Conservation (phyloP, 2,113 vertebrate species). For the Aptenodytes patagonicus region DNA sequence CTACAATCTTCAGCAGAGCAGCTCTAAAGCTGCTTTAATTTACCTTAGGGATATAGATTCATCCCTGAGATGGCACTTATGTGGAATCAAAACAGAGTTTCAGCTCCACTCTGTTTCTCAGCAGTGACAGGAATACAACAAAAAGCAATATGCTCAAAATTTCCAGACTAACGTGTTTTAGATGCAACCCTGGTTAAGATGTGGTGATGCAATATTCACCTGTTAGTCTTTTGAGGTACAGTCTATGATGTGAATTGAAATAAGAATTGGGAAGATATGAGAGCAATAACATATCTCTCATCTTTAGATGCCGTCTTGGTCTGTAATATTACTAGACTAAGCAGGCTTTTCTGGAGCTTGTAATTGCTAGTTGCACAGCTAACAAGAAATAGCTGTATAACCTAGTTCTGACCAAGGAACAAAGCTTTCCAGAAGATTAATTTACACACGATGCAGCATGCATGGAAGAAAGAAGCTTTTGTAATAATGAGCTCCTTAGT, state of each 20-base stretch:
- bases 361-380: neutral
- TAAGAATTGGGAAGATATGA: neutral
- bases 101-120: neutral
- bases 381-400: neutral
- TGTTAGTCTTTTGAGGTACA: neutral
- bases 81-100: neutral
- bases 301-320: neutral
- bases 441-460: neutral
- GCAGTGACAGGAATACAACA: neutral
- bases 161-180: neutral
- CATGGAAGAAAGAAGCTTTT: conserved; percentile 1
- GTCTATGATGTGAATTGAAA: neutral
- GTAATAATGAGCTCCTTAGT: conserved; percentile 10
- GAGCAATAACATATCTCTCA: neutral
- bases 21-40: neutral
- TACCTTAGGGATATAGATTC: neutral
- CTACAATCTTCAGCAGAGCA: neutral
- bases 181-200: neutral
- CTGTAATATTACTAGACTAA: neutral
- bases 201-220: neutral
- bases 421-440: conserved; percentile 2
- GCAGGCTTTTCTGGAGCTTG: neutral
- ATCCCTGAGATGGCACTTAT: neutral
- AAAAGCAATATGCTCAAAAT: neutral
- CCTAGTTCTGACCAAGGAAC: neutral